A percentile compares a stretch with the other conserved stretches of the same genome.
Conservation (phyloP, 2,888 invertebrate species). For the Allophyes oxyacanthae region DNA sequence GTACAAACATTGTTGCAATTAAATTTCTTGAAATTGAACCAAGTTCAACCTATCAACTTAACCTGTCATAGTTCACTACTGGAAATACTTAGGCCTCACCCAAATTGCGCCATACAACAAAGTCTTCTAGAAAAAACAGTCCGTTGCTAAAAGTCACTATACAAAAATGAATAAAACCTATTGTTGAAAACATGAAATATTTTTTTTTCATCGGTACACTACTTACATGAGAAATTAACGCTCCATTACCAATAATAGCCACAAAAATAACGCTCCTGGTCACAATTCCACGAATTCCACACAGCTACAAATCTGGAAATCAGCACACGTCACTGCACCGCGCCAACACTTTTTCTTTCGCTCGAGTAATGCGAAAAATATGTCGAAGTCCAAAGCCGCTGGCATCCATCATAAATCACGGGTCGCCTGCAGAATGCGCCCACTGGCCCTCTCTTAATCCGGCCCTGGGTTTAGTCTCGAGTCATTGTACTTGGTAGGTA, state of each 20-base stretch:
- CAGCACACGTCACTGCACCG: slow-evolving; percentile 65
- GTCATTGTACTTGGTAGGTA: slow-evolving; percentile 44
- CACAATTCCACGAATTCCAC: slow-evolving; percentile 40
- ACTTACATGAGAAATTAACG: background rate
- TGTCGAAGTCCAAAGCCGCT: slow-evolving; percentile 64
- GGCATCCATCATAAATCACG: slow-evolving; percentile 73
- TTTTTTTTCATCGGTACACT: too few relatives aligned
- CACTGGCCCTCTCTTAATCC: slow-evolving; percentile 54
- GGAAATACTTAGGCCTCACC: too few relatives aligned
- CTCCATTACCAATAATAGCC: background rate
- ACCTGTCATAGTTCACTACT: too few relatives aligned
- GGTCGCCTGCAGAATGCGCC: slow-evolving; percentile 52
- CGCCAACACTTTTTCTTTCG: slow-evolving; percentile 62
- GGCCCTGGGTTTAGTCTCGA: slow-evolving; percentile 36
- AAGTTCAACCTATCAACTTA: too few relatives aligned
- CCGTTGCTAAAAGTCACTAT: too few relatives aligned
- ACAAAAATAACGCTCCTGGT: slow-evolving; percentile 5
- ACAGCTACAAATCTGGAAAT: slow-evolving; percentile 49
- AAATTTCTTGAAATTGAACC: too few relatives aligned
- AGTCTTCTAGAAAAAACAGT: too few relatives aligned
- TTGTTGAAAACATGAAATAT: too few relatives aligned
- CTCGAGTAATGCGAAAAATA: slow-evolving; percentile 75
- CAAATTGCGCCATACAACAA: too few relatives aligned
- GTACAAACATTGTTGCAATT: too few relatives aligned
- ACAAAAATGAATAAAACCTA: too few relatives aligned